A percentile compares a stretch with the other conserved stretches of the same genome.
These are phyloP conservation scores for Ceyx cyanopectus DNA, from an alignment of 2,113 vertebrate genomes.

Conservation along the genomic window DNA sequence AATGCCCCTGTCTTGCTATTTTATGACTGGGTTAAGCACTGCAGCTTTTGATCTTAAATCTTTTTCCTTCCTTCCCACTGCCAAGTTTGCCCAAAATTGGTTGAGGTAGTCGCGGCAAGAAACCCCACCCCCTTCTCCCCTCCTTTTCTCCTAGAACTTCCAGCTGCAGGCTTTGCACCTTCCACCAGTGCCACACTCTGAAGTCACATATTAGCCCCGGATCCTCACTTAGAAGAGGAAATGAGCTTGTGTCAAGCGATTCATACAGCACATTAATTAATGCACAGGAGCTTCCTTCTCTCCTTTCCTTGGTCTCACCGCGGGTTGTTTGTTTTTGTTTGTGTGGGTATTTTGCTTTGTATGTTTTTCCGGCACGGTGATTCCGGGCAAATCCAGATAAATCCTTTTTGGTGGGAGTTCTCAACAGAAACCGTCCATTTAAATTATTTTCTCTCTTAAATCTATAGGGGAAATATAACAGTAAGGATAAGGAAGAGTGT, in stretches of 20 bases:
- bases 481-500: not conserved
- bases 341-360: not conserved
- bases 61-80: not conserved
- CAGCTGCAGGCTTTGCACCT: not conserved
- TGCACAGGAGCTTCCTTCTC: not conserved
- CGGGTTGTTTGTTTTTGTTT: not conserved
- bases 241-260: not conserved
- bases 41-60: not conserved
- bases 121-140: not conserved
- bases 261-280: not conserved
- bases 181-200: accelerated
- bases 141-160: not conserved
- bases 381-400: not conserved
- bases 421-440: not conserved
- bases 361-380: not conserved
- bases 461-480: not conserved
- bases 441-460: not conserved
- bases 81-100: not conserved
- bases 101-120: not conserved
- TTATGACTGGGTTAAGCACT: not conserved
- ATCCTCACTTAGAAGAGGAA: not conserved
- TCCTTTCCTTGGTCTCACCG: not conserved
- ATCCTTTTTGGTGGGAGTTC: not conserved
- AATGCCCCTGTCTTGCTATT: not conserved
- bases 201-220: not conserved